phyloP scores from a whole-genome alignment of 2,113 vertebrate species.

The Crotalus tigris region DNA sequence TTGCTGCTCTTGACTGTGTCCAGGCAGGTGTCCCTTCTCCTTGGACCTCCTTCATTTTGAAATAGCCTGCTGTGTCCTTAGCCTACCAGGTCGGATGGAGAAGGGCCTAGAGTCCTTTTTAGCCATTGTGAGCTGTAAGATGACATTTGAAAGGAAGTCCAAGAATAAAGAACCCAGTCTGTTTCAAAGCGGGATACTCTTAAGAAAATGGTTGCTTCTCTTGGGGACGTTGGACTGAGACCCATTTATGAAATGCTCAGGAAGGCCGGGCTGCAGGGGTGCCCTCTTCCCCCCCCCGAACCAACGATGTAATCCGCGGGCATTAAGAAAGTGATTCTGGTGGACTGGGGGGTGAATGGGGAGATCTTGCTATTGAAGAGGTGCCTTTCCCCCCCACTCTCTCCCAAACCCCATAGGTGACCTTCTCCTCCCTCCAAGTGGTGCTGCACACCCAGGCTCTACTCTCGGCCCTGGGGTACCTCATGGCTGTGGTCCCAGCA shows the following conservation, averaged over 20 bases:
- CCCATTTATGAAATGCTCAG: neutral
- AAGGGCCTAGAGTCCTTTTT: neutral
- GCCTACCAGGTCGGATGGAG: neutral
- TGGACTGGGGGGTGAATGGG: neutral
- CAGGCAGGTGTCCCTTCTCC: too few relatives aligned
- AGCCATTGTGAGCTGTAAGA: neutral
- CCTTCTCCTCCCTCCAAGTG: slow-evolving; percentile 89
- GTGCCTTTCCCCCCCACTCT: neutral
- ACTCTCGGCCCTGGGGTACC: slow-evolving; percentile 83
- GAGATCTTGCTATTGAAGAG: neutral
- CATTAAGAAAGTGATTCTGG: neutral
- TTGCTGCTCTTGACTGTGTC: neutral
- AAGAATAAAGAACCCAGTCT: neutral
- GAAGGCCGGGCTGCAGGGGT: neutral
- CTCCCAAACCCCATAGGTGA: slow-evolving; percentile 73
- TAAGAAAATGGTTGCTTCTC: neutral
- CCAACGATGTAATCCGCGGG: neutral
- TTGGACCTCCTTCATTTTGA: neutral
- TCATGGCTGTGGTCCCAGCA: slow-evolving; percentile 73
- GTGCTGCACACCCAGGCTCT: slow-evolving; percentile 89
- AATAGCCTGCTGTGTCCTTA: neutral
- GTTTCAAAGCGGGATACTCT: neutral
- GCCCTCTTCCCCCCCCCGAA: neutral
- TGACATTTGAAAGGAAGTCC: neutral
- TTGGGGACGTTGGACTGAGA: neutral